Conservation (phyloP, 2,113 vertebrate species). For the Leptocoma aspasia region DNA sequence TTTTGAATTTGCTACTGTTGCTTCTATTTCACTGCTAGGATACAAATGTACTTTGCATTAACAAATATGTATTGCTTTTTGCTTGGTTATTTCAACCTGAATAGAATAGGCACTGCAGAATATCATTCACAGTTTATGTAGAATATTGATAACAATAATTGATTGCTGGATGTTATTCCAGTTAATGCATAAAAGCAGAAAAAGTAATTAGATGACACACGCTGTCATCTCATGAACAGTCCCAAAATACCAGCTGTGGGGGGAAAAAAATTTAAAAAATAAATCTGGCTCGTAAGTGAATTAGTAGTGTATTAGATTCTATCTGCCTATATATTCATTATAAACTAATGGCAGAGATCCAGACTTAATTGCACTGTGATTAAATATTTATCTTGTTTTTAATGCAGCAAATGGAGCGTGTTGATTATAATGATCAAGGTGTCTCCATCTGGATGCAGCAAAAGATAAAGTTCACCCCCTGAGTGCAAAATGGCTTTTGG, state of each 20-base stretch:
- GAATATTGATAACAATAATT: background rate
- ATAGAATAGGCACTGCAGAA: background rate
- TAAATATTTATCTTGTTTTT: constrained; percentile 73
- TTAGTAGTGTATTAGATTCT: constrained; percentile 10
- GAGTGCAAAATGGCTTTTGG: background rate
- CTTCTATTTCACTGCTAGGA: background rate
- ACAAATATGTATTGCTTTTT: background rate
- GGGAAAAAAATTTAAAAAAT: background rate
- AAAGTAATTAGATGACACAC: background rate
- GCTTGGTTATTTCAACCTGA: background rate
- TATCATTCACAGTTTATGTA: background rate
- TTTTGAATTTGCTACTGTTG: background rate
- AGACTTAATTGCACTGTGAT: constrained; percentile 39
- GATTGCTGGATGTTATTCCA: background rate
- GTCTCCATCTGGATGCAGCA: constrained; percentile 7
- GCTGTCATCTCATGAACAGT: background rate
- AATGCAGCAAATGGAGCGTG: constrained; percentile 50
- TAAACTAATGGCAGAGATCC: constrained; percentile 43
- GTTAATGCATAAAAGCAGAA: background rate
- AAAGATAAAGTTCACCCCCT: background rate
- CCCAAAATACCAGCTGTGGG: background rate
- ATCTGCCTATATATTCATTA: constrained; percentile 38
- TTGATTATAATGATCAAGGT: constrained; percentile 55
- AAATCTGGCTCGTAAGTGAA: background rate
- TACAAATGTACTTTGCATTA: background rate